phyloP scores from a whole-genome alignment of 2,113 vertebrate genomes.

The Otus sunia region DNA sequence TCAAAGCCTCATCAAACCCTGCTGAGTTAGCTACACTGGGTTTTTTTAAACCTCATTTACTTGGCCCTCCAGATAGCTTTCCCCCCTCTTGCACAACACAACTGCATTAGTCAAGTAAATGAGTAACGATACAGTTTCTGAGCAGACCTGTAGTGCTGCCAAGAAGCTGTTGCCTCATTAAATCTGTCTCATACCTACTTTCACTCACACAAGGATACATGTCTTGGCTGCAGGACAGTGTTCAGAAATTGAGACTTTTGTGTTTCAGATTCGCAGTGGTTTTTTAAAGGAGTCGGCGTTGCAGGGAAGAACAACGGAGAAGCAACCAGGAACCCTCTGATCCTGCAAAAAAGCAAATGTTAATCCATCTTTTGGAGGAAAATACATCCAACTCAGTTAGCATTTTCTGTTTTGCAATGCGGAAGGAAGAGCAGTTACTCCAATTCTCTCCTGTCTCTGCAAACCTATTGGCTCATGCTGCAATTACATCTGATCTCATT shows the following conservation, averaged over 20 bases:
- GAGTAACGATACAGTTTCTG: not conserved
- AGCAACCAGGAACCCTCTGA: not conserved
- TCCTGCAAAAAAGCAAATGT: not conserved
- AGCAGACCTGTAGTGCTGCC: not conserved
- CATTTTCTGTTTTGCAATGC: not conserved
- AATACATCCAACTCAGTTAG: not conserved
- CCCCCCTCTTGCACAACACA: not conserved
- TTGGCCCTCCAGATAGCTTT: not conserved
- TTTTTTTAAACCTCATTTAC: not conserved
- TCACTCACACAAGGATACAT: not conserved
- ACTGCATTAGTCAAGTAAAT: not conserved
- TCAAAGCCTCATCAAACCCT: not conserved
- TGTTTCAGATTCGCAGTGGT: not conserved
- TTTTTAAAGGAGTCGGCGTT: fast-evolving
- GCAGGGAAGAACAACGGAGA: not conserved
- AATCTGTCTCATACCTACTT: not conserved
- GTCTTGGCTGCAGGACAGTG: not conserved
- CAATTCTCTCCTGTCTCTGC: not conserved
- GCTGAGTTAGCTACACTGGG: not conserved
- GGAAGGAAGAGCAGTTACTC: not conserved
- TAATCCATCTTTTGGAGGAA: not conserved
- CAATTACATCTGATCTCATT: not conserved
- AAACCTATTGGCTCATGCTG: not conserved
- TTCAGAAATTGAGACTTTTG: not conserved
- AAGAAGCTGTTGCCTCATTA: not conserved